Evolutionary conservation across 2,888 invertebrate genomes (phyloP), one percentile per base, ranked within the genome.

Genomic region (Netelia virgata): DNA sequence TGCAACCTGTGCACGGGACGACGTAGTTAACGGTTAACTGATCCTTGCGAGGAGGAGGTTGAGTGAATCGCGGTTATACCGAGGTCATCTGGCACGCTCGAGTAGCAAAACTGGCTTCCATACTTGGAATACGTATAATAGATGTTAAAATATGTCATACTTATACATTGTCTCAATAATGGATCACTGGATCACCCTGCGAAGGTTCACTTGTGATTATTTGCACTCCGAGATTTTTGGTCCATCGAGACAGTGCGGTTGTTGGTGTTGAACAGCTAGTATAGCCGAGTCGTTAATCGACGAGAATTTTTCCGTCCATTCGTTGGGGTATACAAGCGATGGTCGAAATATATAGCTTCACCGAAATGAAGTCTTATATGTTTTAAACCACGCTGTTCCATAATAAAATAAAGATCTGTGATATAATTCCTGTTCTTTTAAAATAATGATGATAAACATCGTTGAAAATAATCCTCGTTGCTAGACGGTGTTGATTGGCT

Each of bases 1-100:
- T 78, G 84, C 84, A 85, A 85, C 82, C 78, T 85, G 84, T 82
- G 84, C 82, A 85, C 64, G 72, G 64, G 82, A 79, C 82, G 82
- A 85, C 78, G 78, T 81, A 85, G 82, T 82, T 85, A 85, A 85
- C 84, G 84, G 84, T 85, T 85, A 85, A 85, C 84, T 85, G 84
- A 85, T 85, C 84, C 84, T 85, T 85, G 84, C 84, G 70, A 66
- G 82, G 70, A 85, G 82, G 82, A 82, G 84, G 84, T 85, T 82
- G 84, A 85, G 84, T 74, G 84, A 85, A 85, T 85, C 84, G 84
- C 84, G 82, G 84, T 82, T 85, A 85, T 75, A 78, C 75, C 79
- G 84, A 85, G 84, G 84, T 85, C 84, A 85, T 85, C 82, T 78
- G 84, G 84, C 70, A 85, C 82, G 82, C 82, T 85, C 72, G 75